phyloP scores from a whole-genome alignment of 2,797 vertebrate species.

The Malacoctenus gilli region DNA sequence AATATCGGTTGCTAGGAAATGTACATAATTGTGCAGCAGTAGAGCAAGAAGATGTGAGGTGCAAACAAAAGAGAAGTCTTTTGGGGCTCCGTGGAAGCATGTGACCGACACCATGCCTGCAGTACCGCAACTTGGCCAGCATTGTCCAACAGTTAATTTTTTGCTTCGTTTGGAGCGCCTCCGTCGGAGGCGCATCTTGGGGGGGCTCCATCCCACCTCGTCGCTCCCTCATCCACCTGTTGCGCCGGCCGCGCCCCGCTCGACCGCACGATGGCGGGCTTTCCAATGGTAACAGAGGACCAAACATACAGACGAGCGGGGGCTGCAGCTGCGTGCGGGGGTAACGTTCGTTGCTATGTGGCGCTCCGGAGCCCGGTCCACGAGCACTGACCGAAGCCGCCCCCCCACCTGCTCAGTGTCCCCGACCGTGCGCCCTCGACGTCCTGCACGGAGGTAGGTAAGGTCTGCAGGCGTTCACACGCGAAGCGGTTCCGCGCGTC shows the following conservation, averaged over 20 bases:
- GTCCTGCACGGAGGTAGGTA: slow-evolving; percentile 58
- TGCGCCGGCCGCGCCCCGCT: slow-evolving; percentile 22
- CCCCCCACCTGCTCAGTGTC: neutral
- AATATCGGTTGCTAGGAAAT: too few relatives aligned
- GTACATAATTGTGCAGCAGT: too few relatives aligned
- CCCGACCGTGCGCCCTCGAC: slow-evolving; percentile 14
- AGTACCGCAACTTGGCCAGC: too few relatives aligned
- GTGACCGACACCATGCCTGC: too few relatives aligned
- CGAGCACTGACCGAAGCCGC: slow-evolving; percentile 11
- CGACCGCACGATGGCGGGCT: slow-evolving; percentile 71
- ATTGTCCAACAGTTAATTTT: too few relatives aligned
- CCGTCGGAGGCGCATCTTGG: too few relatives aligned
- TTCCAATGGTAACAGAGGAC: slow-evolving; percentile 10
- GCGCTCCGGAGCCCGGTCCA: slow-evolving; percentile 27
- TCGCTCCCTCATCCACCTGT: slow-evolving; percentile 78
- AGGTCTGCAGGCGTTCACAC: slow-evolving; percentile 21
- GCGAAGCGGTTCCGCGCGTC: neutral
- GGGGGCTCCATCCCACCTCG: too few relatives aligned
- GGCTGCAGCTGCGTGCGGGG: slow-evolving; percentile 50
- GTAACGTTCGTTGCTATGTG: slow-evolving; percentile 32
- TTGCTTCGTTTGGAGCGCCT: too few relatives aligned
- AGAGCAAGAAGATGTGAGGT: too few relatives aligned
- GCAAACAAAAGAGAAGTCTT: too few relatives aligned
- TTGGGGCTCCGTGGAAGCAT: too few relatives aligned
- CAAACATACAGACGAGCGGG: slow-evolving; percentile 14